Evolutionary conservation across 1,140 invertebrate species (phyloP).

Genomic region (Gryon sp.): DNA sequence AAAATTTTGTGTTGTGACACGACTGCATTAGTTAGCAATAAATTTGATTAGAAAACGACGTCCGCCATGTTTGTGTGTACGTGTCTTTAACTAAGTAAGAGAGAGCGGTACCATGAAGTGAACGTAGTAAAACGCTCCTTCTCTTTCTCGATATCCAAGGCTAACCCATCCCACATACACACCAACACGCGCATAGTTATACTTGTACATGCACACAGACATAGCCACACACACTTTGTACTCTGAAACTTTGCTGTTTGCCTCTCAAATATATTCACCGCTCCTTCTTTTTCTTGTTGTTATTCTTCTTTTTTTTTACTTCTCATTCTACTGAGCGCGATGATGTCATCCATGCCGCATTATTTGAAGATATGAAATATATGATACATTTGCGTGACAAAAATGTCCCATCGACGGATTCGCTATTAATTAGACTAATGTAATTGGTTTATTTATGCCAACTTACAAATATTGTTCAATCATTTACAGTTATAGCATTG

Average conservation of each 20-base stretch:
- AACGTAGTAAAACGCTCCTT: conserved; percentile 65
- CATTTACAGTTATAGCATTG: too few relatives aligned
- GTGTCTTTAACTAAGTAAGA: conserved; percentile 51
- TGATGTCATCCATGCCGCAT: conserved; percentile 68
- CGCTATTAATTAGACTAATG: conserved; percentile 35
- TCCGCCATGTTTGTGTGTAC: conserved; percentile 56
- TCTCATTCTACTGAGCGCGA: conserved; percentile 54
- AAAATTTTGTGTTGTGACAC: conserved; percentile 19
- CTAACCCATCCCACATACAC: conserved; percentile 68
- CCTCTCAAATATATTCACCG: conserved; percentile 55
- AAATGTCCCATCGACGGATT: conserved; percentile 34
- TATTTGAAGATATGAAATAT: conserved; percentile 60
- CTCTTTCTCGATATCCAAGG: conserved; percentile 67
- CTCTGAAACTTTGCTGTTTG: conserved; percentile 57
- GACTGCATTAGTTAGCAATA: conserved; percentile 42
- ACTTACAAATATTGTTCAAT: conserved; percentile 25
- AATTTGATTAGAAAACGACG: conserved; percentile 55
- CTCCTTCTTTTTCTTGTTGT: conserved; percentile 51
- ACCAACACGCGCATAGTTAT: conserved; percentile 6
- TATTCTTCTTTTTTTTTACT: conserved; percentile 25
- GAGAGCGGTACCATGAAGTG: conserved; percentile 58
- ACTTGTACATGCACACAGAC: conserved; percentile 2
- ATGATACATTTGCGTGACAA: conserved; percentile 53
- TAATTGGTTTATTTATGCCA: neutral
- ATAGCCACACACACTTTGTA: conserved; percentile 52